A percentile compares a stretch with the other conserved stretches of the same genome.
phyloP scores from a whole-genome alignment of 1,140 invertebrate species.

The Atta colombica region DNA sequence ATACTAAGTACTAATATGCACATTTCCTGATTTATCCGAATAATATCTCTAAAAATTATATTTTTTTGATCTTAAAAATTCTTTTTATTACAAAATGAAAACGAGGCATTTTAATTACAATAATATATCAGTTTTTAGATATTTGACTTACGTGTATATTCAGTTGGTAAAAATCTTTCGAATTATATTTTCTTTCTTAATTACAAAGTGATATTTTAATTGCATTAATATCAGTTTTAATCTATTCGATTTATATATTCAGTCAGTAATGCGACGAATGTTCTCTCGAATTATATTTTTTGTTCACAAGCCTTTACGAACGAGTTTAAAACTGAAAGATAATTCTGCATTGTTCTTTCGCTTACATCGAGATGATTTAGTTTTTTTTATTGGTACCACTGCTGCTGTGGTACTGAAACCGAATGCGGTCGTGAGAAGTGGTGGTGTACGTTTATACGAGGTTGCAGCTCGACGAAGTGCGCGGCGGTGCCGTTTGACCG shows the following conservation, averaged over 20 bases:
- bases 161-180: background rate
- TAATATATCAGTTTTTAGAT: background rate
- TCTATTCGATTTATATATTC: background rate
- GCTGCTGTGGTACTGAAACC: background rate
- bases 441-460: constrained; percentile 24
- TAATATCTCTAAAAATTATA: background rate
- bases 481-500: constrained; percentile 72
- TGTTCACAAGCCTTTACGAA: background rate
- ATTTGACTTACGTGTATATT: background rate
- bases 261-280: background rate
- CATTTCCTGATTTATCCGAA: background rate
- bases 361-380: constrained; percentile 29
- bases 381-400: constrained; percentile 19
- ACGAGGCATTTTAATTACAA: background rate
- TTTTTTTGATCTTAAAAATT: background rate
- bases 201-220: background rate
- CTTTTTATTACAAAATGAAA: background rate
- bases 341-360: constrained; percentile 24
- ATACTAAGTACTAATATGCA: background rate
- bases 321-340: background rate
- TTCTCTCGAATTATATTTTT: background rate
- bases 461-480: constrained; percentile 41
- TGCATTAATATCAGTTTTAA: background rate
- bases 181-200: background rate
- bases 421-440: constrained; percentile 17